These are phyloP conservation scores for Neodiprion virginianus DNA, from an alignment of 1,140 invertebrate genomes.

Conservation along the genomic window DNA sequence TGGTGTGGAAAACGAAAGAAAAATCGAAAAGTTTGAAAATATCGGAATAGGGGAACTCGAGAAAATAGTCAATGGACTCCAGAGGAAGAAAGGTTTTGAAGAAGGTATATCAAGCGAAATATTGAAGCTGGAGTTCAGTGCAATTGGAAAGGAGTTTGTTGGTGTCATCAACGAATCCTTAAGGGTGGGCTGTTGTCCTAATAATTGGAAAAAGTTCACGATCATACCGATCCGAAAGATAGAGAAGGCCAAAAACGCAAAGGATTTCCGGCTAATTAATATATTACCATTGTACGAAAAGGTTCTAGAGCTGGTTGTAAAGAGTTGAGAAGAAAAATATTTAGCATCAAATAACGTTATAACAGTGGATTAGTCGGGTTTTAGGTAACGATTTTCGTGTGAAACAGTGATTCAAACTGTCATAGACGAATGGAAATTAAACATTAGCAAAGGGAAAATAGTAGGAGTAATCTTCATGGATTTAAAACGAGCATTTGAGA, in stretches of 20 bases:
- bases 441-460: too few species aligned
- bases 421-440: too few species aligned
- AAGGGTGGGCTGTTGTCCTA: constrained; percentile 19
- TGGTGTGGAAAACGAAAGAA: too few species aligned
- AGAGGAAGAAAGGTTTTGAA: too few species aligned
- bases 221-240: constrained; percentile 33
- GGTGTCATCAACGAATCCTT: constrained; percentile 28
- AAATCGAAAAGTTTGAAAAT: too few species aligned
- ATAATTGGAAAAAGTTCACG: constrained; percentile 31
- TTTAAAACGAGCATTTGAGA: too few species aligned
- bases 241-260: constrained; percentile 24
- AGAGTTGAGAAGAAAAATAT: constrained; percentile 26
- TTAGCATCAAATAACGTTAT: constrained; percentile 24
- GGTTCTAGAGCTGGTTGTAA: constrained; percentile 31
- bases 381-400: constrained; percentile 11
- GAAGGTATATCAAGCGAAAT: too few species aligned
- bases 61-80: too few species aligned
- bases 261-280: constrained; percentile 34
- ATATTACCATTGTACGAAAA: constrained; percentile 34
- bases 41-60: too few species aligned
- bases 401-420: too few species aligned
- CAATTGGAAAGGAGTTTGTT: not conserved
- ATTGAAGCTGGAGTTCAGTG: too few species aligned
- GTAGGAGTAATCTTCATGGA: too few species aligned
- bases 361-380: constrained; percentile 26